These are phyloP conservation scores for Dolichallabes microphthalmus DNA, from an alignment of 2,113 vertebrate genomes.

Conservation along the genomic window DNA sequence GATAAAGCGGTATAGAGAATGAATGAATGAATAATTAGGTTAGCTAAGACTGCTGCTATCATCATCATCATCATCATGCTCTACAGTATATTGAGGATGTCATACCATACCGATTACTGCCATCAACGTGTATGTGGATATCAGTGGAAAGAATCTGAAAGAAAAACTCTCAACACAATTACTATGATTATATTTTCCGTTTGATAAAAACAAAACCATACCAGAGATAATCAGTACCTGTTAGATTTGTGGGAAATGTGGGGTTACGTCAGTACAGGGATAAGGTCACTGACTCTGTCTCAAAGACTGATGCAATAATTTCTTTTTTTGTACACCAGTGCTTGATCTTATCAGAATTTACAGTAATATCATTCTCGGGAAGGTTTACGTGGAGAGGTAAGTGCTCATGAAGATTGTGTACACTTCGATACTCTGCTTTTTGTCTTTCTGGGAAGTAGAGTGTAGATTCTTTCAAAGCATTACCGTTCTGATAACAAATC, in stretches of 20 bases:
- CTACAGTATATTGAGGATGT: background rate
- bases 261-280: constrained; percentile 23
- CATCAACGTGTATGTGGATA: background rate
- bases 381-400: constrained; percentile 39
- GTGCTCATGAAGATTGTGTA: constrained; percentile 35
- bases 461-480: constrained; percentile 33
- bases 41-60: background rate
- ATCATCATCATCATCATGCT: background rate
- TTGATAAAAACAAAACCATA: background rate
- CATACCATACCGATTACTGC: background rate
- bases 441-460: constrained; percentile 35
- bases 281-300: constrained; percentile 23
- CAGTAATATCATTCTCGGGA: constrained; percentile 29
- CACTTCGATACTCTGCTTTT: constrained; percentile 43
- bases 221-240: background rate
- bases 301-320: constrained; percentile 20
- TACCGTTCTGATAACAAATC: constrained; percentile 38
- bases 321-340: constrained; percentile 18
- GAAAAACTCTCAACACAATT: background rate
- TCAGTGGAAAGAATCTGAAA: background rate
- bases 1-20: too few species aligned
- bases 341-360: constrained; percentile 29
- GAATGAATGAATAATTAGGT: too few species aligned
- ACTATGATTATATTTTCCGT: background rate
- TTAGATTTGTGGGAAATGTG: constrained; percentile 35